Conservation (phyloP, 1,140 invertebrate genomes). For the Adelges cooleyi region DNA sequence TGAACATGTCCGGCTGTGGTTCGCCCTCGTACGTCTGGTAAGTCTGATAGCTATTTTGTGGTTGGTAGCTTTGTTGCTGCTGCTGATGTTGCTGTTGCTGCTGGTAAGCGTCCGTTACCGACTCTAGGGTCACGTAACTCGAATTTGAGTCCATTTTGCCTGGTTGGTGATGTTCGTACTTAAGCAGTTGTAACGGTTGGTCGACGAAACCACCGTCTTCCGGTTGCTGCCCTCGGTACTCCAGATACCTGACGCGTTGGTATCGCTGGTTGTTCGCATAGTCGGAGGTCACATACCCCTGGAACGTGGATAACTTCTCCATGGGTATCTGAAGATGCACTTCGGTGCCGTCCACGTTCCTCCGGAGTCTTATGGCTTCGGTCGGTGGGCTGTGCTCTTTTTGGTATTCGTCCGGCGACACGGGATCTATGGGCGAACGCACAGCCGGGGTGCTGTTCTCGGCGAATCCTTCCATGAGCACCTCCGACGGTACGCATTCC, state of each 20-base stretch:
- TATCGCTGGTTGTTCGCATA: neutral
- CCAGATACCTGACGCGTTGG: conserved; percentile 5
- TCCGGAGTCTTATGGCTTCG: neutral
- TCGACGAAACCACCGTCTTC: neutral
- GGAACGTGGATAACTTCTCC: conserved; percentile 14
- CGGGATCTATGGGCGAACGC: neutral
- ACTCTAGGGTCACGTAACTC: neutral
- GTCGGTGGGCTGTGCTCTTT: neutral
- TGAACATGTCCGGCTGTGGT: conserved; percentile 9
- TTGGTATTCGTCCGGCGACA: neutral
- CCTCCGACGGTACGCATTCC: conserved; percentile 15
- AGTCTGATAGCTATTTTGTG: neutral
- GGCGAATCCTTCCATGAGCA: neutral
- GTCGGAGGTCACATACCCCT: neutral
- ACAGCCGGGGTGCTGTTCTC: neutral
- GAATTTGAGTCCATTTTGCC: neutral
- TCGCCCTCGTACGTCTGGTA: neutral
- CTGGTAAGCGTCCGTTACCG: neutral
- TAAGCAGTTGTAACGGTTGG: conserved; percentile 1
- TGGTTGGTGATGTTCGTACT: conserved; percentile 27
- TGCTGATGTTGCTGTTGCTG: conserved; percentile 5
- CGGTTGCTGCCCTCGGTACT: neutral
- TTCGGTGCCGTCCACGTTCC: neutral
- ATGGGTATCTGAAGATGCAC: conserved; percentile 9
- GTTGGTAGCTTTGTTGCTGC: conserved; percentile 11